phyloP scores from a whole-genome alignment of 2,113 vertebrate species.

The Cettia cetti region DNA sequence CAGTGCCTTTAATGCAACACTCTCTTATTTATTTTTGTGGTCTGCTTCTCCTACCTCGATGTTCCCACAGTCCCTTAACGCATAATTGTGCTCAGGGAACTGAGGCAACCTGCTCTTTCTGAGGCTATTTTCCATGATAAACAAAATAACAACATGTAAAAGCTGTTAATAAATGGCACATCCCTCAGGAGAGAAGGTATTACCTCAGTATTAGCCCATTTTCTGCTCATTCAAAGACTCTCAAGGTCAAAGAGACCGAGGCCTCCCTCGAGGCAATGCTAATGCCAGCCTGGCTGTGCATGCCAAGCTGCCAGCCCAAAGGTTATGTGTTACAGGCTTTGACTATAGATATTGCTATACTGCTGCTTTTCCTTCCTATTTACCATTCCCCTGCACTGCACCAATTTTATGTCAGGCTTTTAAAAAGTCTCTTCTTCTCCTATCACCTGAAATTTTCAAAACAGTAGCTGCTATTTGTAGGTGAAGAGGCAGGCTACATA shows the following conservation, averaged over 20 bases:
- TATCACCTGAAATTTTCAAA: not conserved
- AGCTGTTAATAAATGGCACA: not conserved
- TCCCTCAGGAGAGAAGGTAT: not conserved
- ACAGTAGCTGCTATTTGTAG: not conserved
- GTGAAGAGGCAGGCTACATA: not conserved
- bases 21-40: not conserved
- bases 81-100: not conserved
- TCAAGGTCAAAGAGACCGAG: not conserved
- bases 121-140: slow-evolving; percentile 24
- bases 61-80: not conserved
- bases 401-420: not conserved
- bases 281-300: not conserved
- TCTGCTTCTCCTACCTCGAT: not conserved
- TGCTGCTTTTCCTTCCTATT: not conserved
- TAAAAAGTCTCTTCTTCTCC: not conserved
- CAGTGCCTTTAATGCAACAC: not conserved
- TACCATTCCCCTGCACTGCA: not conserved
- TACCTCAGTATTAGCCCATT: not conserved
- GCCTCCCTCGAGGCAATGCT: not conserved
- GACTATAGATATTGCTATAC: not conserved
- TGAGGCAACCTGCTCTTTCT: not conserved
- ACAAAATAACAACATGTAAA: slow-evolving; percentile 3
- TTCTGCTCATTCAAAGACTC: slow-evolving; percentile 12
- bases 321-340: not conserved
- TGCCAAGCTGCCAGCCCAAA: not conserved